Conservation (phyloP, 2,888 invertebrate species). For the Cetonia aurata region DNA sequence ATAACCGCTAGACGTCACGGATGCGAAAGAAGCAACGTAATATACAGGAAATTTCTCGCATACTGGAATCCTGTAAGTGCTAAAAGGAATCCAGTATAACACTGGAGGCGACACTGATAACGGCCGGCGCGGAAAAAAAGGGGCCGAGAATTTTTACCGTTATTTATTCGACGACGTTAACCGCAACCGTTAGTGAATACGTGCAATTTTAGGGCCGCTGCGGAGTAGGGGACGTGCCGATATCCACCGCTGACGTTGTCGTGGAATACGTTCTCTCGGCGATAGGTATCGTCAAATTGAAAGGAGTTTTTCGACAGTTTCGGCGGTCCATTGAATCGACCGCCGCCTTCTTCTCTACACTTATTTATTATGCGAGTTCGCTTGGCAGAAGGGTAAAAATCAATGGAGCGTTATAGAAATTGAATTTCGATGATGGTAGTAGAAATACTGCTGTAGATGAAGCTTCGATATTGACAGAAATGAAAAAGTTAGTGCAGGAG, state of each 20-base stretch:
- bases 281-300: constrained; percentile 33
- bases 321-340: neutral
- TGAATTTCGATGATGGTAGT: neutral
- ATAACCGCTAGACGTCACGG: constrained; percentile 6
- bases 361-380: constrained; percentile 5
- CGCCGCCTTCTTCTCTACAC: neutral
- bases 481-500: too few relatives aligned
- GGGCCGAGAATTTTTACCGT: constrained; percentile 20
- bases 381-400: constrained; percentile 5
- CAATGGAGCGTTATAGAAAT: constrained; percentile 20
- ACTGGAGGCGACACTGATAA: constrained; percentile 36
- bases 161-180: constrained; percentile 28
- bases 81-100: constrained; percentile 33
- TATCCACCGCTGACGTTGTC: constrained; percentile 19
- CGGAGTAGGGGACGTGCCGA: constrained; percentile 17
- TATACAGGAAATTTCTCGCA: constrained; percentile 36
- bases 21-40: constrained; percentile 13
- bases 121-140: constrained; percentile 4
- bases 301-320: constrained; percentile 9
- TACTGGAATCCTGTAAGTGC: constrained; percentile 37
- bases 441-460: neutral
- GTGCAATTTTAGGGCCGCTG: constrained; percentile 1
- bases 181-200: constrained; percentile 21
- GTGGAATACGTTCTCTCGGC: neutral
- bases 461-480: too few relatives aligned